These are phyloP conservation scores for Daphoenositta chrysoptera DNA, from an alignment of 2,113 vertebrate genomes.

Conservation along the genomic window DNA sequence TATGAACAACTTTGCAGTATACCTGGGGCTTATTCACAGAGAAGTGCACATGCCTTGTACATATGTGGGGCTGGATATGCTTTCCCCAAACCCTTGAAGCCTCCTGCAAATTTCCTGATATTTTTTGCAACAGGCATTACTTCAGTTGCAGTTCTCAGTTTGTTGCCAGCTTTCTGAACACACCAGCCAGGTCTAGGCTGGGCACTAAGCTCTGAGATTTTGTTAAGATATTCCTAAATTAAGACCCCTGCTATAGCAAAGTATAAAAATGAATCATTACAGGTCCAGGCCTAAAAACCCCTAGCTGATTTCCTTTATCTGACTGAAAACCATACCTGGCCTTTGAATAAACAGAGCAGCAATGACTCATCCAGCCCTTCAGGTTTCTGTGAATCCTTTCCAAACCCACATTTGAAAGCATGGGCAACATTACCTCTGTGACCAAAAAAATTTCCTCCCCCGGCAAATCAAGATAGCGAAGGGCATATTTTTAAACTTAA, in stretches of 20 bases:
- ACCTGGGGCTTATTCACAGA: background rate
- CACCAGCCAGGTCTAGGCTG: fast-evolving
- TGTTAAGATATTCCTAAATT: background rate
- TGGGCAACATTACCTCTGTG: background rate
- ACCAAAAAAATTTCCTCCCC: fast-evolving
- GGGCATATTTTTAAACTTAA: background rate
- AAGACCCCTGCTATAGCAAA: background rate
- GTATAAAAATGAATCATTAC: background rate
- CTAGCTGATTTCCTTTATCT: background rate
- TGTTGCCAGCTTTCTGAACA: background rate
- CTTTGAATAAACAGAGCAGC: background rate
- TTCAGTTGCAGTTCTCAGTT: background rate
- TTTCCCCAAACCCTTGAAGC: background rate
- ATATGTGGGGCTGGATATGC: background rate
- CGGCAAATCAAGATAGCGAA: background rate
- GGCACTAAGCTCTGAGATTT: background rate
- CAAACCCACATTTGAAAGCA: background rate
- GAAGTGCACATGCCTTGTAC: fast-evolving
- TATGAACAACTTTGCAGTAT: background rate
- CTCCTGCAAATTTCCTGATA: background rate
- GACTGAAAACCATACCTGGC: background rate
- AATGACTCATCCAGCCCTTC: background rate
- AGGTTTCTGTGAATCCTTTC: background rate
- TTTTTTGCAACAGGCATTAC: background rate
- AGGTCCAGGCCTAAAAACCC: background rate